These are phyloP conservation scores for Drosophila nigromelanica DNA, from an alignment of 1,140 invertebrate genomes.

Conservation along the genomic window DNA sequence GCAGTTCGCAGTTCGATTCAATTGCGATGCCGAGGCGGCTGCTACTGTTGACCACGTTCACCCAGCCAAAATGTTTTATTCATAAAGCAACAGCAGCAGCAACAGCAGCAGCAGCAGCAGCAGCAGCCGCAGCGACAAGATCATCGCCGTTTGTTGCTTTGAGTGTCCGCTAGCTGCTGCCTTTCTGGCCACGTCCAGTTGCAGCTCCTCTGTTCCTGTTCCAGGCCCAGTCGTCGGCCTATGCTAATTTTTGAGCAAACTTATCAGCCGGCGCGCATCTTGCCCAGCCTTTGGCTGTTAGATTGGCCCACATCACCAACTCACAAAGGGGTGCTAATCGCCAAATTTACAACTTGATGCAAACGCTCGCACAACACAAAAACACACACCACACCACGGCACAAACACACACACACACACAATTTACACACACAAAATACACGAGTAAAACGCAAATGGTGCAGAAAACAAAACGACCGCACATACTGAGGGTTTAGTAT, in stretches of 20 bases:
- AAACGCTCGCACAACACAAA: constrained; percentile 39
- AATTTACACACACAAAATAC: constrained; percentile 18
- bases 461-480: constrained; percentile 82
- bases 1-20: constrained; percentile 28
- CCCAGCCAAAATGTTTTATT: constrained; percentile 75
- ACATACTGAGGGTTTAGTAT: constrained; percentile 49
- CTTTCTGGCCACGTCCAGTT: constrained; percentile 19
- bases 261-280: constrained; percentile 80
- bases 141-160: constrained; percentile 62
- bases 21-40: constrained; percentile 46
- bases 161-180: constrained; percentile 43
- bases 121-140: constrained; percentile 65
- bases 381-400: constrained; percentile 6
- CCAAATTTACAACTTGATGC: constrained; percentile 83
- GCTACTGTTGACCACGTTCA: constrained; percentile 76
- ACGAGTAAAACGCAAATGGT: constrained; percentile 73
- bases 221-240: constrained; percentile 41
- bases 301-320: constrained; percentile 57
- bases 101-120: constrained; percentile 14
- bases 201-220: constrained; percentile 26
- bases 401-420: constrained; percentile 17
- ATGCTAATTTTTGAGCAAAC: constrained; percentile 76
- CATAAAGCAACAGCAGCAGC: constrained; percentile 57
- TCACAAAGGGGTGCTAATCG: constrained; percentile 82
- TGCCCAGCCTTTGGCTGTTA: constrained; percentile 69